Evolutionary conservation across 1,140 invertebrate species (phyloP), one percentile per base, ranked within the genome.

Genomic region (Zaprionus capensis): DNA sequence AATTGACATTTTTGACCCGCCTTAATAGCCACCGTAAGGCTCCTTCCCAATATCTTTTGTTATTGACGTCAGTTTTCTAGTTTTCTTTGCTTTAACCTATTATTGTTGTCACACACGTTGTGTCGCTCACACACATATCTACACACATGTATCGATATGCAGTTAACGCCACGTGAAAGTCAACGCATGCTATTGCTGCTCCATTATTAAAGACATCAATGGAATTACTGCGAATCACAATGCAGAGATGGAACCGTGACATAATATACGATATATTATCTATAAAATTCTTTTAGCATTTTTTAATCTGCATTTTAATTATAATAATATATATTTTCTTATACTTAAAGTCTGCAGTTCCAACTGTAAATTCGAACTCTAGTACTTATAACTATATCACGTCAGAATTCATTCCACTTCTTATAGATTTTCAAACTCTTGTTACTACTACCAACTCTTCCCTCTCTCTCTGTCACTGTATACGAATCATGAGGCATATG

Each of bases 141-240:
- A 57, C 12, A 59, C 14, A 36, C 14, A 49, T 24, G 15, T 31
- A 62, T 51, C 51, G 38, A 57, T 66, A 36, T 67, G 24, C 56
- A 68, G 64, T 68, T 68, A 67, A 55, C 71, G 72, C 67, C 66
- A 75, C 68, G 57, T 75, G 72, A 71, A 70, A 59, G 2, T n/a
- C 55, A 57, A 57, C 20, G 41, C 41, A 44, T 44, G 41, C 41
- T 6, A 44, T 44, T 44, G 15, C 15, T 44, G 41, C 41, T 46
- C n/a, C 41, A 46, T 46, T 46, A 46, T 46, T 46, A 17, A 46
- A 46, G 41, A 6, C 41, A 17, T 46, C 15, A 38, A 38, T 20
- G 2, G 28, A 36, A 38, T 41, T 55, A 26, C 22, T 63, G 44
- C 28, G 15, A 17, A 59, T 41, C 51, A 12, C 46, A n/a, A 17